Evolutionary conservation across 2,113 vertebrate genomes (phyloP).

Genomic region (Caloenas nicobarica): DNA sequence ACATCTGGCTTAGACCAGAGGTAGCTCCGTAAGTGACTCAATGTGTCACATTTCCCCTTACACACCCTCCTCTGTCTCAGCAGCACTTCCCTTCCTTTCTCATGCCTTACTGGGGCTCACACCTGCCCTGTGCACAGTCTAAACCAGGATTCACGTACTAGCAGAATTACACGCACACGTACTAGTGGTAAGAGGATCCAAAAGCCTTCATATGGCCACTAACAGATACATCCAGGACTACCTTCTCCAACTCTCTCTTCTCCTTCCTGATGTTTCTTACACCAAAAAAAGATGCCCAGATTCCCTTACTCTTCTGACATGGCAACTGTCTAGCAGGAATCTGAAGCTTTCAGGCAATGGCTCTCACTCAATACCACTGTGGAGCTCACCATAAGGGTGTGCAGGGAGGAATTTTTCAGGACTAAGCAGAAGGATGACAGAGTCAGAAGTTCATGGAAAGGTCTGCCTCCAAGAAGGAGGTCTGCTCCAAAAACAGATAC

Average conservation of each 20-base stretch:
- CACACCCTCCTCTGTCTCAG: background rate
- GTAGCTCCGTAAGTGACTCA: background rate
- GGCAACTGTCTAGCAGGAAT: background rate
- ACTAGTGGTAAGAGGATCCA: background rate
- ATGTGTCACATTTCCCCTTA: background rate
- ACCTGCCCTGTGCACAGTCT: background rate
- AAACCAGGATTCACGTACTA: background rate
- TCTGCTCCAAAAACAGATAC: background rate
- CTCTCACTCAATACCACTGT: background rate
- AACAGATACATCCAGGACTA: background rate
- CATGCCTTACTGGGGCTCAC: background rate
- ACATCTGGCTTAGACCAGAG: background rate
- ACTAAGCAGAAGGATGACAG: background rate
- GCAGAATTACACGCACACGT: rapidly evolving
- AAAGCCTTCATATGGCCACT: background rate
- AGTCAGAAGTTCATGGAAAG: background rate
- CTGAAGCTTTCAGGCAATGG: background rate
- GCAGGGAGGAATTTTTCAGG: background rate
- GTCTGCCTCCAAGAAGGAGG: background rate
- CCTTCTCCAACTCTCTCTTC: background rate
- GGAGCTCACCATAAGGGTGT: background rate
- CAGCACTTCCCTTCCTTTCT: background rate
- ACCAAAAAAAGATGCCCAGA: background rate
- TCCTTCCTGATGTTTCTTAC: background rate
- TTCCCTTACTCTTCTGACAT: background rate